phyloP scores from a whole-genome alignment of 2,113 vertebrate genomes.

The Campylomormyrus tamandua region DNA sequence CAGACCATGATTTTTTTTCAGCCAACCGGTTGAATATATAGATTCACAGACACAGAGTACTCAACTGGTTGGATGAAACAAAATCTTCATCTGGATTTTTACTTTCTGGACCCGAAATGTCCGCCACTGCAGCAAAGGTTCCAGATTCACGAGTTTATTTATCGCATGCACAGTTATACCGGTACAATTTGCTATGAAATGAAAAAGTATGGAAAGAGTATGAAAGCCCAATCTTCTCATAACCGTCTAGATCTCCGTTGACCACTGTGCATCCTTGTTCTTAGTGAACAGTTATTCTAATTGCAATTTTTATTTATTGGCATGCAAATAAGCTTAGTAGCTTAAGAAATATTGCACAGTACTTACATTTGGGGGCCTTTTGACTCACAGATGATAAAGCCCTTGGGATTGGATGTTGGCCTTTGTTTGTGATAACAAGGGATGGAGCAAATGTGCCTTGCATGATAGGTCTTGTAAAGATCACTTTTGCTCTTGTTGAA shows the following conservation, averaged over 20 bases:
- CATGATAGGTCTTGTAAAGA: background rate
- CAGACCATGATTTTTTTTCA: background rate
- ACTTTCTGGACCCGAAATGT: background rate
- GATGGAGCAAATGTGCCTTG: background rate
- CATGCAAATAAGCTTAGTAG: background rate
- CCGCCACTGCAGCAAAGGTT: background rate
- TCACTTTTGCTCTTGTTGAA: background rate
- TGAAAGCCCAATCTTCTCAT: background rate
- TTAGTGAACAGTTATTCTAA: background rate
- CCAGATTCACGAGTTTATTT: background rate
- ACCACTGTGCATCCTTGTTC: background rate
- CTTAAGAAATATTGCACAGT: background rate
- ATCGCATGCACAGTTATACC: background rate
- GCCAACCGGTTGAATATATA: too few species aligned
- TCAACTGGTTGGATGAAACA: background rate
- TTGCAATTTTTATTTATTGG: background rate
- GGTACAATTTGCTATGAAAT: background rate
- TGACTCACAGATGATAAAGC: background rate
- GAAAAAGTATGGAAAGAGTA: background rate
- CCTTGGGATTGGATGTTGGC: background rate
- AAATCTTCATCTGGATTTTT: background rate
- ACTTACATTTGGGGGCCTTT: background rate
- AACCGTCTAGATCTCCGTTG: background rate
- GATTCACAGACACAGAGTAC: background rate
- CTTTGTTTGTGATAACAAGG: background rate